Evolutionary conservation across 2,113 vertebrate species (phyloP).

Genomic region (Motacilla tschutschensis): DNA sequence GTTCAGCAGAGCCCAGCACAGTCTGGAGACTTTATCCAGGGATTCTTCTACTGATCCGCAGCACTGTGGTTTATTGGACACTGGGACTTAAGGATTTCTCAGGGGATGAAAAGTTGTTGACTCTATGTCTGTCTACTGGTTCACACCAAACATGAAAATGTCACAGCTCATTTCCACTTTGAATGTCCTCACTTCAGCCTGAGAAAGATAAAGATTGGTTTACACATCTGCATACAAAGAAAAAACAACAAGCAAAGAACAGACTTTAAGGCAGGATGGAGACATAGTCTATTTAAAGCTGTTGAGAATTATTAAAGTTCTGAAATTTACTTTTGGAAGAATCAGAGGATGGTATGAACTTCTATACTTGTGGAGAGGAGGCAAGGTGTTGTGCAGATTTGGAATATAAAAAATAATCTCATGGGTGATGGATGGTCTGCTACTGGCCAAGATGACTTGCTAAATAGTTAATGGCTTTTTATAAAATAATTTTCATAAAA

Average conservation of each 20-base stretch:
- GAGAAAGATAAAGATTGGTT: not conserved
- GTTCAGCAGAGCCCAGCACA: not conserved
- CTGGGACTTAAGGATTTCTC: not conserved
- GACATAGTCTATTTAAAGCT: not conserved
- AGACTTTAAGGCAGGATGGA: not conserved
- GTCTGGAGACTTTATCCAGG: not conserved
- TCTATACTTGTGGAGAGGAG: rapidly evolving
- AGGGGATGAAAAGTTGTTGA: not conserved
- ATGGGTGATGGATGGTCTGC: not conserved
- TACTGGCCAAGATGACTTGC: not conserved
- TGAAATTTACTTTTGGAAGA: not conserved
- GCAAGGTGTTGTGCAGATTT: not conserved
- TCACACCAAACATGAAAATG: not conserved
- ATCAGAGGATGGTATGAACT: not conserved
- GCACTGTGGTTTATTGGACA: not conserved
- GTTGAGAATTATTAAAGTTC: not conserved
- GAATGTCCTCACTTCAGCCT: not conserved
- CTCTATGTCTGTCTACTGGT: not conserved
- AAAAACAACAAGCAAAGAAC: not conserved
- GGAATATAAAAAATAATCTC: not conserved
- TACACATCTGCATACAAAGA: not conserved
- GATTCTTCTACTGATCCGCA: not conserved
- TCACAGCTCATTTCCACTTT: not conserved
- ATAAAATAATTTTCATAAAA: not conserved
- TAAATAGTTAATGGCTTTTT: not conserved